phyloP scores from a whole-genome alignment of 2,113 vertebrate species.

The Oplegnathus fasciatus region DNA sequence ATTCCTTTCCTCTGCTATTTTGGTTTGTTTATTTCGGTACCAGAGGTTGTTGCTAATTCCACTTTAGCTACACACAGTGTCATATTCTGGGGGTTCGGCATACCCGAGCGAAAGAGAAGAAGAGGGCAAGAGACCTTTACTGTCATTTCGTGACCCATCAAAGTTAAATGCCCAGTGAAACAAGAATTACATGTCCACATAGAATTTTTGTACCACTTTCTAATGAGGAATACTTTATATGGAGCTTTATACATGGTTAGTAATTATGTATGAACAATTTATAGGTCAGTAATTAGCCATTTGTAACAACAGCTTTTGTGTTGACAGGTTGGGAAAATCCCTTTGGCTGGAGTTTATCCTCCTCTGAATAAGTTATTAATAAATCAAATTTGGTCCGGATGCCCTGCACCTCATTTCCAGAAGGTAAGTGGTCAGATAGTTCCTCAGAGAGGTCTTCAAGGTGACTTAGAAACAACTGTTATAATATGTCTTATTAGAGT shows the following conservation, averaged over 20 bases:
- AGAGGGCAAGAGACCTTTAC: conserved; percentile 31
- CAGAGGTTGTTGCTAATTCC: conserved; percentile 72
- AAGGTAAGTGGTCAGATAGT: background rate
- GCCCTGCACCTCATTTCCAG: background rate
- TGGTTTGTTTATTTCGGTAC: conserved; percentile 74
- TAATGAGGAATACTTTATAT: background rate
- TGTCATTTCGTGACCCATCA: conserved; percentile 13
- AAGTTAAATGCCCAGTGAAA: conserved; percentile 9
- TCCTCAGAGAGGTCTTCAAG: background rate
- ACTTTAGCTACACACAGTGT: conserved; percentile 64
- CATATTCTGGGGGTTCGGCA: conserved; percentile 50
- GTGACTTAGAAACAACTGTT: background rate
- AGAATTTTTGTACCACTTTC: background rate
- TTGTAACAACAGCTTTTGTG: background rate
- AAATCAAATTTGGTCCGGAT: background rate
- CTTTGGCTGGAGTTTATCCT: background rate
- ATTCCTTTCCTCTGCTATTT: conserved; percentile 75
- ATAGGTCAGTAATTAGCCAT: background rate
- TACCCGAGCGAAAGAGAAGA: conserved; percentile 14
- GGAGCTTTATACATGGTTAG: background rate
- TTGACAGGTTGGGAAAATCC: background rate
- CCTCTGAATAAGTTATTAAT: background rate
- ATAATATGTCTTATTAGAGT: too few relatives aligned
- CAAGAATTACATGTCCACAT: background rate
- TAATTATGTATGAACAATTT: background rate